These are phyloP conservation scores for Paradisaea rubra DNA, from an alignment of 2,113 vertebrate species.

Conservation along the genomic window DNA sequence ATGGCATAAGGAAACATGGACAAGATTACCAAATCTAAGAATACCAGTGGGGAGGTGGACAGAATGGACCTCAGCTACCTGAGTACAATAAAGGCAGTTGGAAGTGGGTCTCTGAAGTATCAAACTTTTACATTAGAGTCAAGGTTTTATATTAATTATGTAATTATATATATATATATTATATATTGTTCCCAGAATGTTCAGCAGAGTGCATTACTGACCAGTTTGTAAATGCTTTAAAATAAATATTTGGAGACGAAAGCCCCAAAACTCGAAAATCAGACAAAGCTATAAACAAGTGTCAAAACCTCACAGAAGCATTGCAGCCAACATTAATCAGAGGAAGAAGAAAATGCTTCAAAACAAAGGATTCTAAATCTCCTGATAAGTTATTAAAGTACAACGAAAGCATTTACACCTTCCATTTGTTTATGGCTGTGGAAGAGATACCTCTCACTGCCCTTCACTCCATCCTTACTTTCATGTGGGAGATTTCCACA, in stretches of 20 bases:
- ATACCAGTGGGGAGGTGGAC: neutral
- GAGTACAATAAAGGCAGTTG: neutral
- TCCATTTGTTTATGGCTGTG: neutral
- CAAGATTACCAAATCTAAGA: neutral
- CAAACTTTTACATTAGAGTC: neutral
- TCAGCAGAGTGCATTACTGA: neutral
- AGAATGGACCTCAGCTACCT: neutral
- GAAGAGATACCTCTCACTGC: neutral
- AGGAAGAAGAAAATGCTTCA: neutral
- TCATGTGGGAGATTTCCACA: neutral
- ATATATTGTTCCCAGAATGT: neutral
- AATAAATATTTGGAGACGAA: neutral
- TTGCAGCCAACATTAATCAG: neutral
- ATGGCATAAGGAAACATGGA: neutral
- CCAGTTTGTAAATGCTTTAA: neutral
- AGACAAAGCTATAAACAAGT: neutral
- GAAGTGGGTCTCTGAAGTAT: neutral
- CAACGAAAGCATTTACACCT: neutral
- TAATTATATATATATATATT: too few species aligned
- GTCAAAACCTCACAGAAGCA: neutral
- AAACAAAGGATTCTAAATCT: neutral
- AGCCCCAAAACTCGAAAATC: neutral
- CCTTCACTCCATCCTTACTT: neutral
- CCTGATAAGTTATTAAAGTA: neutral
- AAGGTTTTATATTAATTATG: neutral